Conservation (phyloP, 2,113 vertebrate genomes). For the Turdus rufiventris region DNA sequence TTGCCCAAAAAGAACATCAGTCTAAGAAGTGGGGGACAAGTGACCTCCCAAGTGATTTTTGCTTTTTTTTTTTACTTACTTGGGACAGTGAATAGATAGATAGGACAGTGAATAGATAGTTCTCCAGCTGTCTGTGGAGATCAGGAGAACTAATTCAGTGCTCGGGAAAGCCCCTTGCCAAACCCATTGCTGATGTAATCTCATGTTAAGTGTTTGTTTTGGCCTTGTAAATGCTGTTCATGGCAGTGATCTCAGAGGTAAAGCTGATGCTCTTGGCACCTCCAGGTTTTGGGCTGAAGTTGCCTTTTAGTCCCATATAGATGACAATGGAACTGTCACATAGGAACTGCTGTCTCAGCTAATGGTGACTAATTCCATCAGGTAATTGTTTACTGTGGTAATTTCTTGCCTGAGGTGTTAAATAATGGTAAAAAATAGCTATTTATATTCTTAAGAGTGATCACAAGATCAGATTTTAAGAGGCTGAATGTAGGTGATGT, state of each 20-base stretch:
- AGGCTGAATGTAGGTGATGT: accelerated
- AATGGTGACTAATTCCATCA: background rate
- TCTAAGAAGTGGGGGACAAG: background rate
- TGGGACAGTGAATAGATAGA: background rate
- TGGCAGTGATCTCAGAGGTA: background rate
- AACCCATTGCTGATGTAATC: background rate
- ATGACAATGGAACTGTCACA: background rate
- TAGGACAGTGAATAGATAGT: background rate
- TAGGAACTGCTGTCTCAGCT: background rate
- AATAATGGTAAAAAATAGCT: background rate
- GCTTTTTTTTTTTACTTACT: background rate
- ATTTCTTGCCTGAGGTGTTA: background rate
- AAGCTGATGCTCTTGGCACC: background rate
- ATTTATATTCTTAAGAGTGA: background rate
- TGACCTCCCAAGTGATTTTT: background rate
- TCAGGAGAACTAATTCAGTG: background rate
- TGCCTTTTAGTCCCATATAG: background rate
- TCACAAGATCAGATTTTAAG: background rate
- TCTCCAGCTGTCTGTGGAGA: background rate
- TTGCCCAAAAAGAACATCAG: background rate
- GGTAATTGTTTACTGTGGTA: background rate
- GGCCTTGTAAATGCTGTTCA: background rate
- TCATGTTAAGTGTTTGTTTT: background rate
- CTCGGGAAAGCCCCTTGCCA: background rate
- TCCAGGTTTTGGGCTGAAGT: background rate